Conservation (phyloP, 2,888 invertebrate species). For the Agonopterix arenella region DNA sequence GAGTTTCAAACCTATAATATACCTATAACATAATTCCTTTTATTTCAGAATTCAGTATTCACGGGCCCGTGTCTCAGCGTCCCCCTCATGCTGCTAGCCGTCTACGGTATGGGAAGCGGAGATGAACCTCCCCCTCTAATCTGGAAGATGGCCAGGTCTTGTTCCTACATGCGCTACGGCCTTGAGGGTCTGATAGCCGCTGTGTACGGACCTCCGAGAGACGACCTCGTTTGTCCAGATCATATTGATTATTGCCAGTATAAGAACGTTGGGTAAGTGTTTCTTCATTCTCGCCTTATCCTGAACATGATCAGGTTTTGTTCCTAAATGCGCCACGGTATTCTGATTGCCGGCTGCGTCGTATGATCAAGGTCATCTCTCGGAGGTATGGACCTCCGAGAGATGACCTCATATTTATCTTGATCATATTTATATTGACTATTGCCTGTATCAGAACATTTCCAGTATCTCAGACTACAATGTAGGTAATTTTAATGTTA, state of each 20-base stretch:
- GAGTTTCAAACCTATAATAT: too few species aligned
- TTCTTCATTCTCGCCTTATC: slow-evolving; percentile 69
- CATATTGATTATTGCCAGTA: slow-evolving; percentile 85
- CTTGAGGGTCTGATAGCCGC: slow-evolving; percentile 88
- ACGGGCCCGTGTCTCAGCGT: slow-evolving; percentile 91
- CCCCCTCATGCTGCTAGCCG: slow-evolving; percentile 91
- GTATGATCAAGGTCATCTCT: too few species aligned
- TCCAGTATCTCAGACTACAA: too few species aligned
- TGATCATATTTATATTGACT: slow-evolving; percentile 70
- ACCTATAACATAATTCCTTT: not conserved
- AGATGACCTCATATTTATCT: slow-evolving; percentile 84
- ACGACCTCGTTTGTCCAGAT: slow-evolving; percentile 84
- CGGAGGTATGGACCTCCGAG: slow-evolving; percentile 89
- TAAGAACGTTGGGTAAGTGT: slow-evolving; percentile 77
- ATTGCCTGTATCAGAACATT: slow-evolving; percentile 86
- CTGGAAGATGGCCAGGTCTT: slow-evolving; percentile 86
- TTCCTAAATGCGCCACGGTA: slow-evolving; percentile 88
- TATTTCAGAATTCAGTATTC: slow-evolving; percentile 90
- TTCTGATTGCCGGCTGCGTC: slow-evolving; percentile 85
- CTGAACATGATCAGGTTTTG: slow-evolving; percentile 88
- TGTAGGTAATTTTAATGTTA: too few species aligned
- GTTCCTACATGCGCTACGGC: slow-evolving; percentile 89
- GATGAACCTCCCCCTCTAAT: slow-evolving; percentile 82
- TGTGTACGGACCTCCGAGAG: slow-evolving; percentile 86
- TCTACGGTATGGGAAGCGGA: slow-evolving; percentile 91